A percentile compares a stretch with the other conserved stretches of the same genome.
phyloP scores from a whole-genome alignment of 2,113 vertebrate genomes.

The Grallaria varia region DNA sequence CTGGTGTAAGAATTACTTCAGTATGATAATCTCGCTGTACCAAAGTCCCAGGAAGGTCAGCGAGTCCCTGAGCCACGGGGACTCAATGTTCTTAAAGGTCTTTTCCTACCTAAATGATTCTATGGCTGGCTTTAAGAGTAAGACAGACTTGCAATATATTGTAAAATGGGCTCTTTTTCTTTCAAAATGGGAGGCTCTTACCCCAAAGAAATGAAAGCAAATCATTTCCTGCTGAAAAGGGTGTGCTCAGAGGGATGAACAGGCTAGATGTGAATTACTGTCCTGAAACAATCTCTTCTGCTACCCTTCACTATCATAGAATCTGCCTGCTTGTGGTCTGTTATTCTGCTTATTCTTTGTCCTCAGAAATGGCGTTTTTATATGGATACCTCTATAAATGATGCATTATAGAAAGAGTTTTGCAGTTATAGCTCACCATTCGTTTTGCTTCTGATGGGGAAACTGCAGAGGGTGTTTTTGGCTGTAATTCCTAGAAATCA shows the following conservation, averaged over 20 bases:
- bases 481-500: conserved; percentile 7
- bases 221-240: neutral
- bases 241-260: neutral
- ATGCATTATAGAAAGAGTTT: neutral
- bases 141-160: neutral
- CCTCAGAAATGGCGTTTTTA: neutral
- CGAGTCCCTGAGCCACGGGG: neutral
- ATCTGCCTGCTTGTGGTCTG: neutral
- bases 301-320: neutral
- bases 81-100: neutral
- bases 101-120: neutral
- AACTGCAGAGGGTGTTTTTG: neutral
- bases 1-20: neutral
- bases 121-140: neutral
- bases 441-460: neutral
- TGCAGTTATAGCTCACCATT: neutral
- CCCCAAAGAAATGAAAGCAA: neutral
- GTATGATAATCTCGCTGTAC: neutral
- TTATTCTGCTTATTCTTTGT: neutral
- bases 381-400: neutral
- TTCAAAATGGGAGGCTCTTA: neutral
- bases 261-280: neutral
- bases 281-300: neutral
- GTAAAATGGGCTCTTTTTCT: no score
- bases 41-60: neutral